These are phyloP conservation scores for Raja brachyura DNA, from an alignment of 2,113 vertebrate species.

Conservation along the genomic window DNA sequence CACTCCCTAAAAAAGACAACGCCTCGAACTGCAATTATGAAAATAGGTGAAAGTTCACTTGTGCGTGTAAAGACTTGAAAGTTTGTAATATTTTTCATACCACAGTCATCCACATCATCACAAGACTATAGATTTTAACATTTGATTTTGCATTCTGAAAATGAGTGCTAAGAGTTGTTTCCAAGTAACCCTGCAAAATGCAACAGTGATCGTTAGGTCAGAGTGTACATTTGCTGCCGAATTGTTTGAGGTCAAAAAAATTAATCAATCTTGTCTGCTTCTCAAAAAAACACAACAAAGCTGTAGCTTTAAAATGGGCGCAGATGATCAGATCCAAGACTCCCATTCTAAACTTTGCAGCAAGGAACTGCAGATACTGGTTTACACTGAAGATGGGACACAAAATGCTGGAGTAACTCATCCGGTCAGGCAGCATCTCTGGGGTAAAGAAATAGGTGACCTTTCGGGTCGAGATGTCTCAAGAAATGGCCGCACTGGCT, in stretches of 20 bases:
- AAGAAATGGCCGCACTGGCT: too few relatives aligned
- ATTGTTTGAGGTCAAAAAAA: background rate
- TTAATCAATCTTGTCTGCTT: background rate
- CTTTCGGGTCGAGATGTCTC: too few relatives aligned
- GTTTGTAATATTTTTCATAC: constrained; percentile 14
- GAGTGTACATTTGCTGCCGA: background rate
- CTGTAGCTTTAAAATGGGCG: background rate
- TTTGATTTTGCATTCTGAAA: background rate
- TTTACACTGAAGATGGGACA: too few relatives aligned
- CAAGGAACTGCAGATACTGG: too few relatives aligned
- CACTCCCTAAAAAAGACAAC: background rate
- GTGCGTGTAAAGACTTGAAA: constrained; percentile 22
- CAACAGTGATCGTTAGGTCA: background rate
- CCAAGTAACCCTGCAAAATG: background rate
- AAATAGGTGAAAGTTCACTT: constrained; percentile 31
- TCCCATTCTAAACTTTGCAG: background rate
- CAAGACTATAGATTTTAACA: background rate
- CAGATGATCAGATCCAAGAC: background rate
- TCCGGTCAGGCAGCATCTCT: too few relatives aligned
- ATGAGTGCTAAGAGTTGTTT: background rate
- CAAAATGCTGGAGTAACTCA: too few relatives aligned
- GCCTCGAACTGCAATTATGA: background rate
- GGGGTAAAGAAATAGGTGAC: too few relatives aligned
- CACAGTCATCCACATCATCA: background rate
- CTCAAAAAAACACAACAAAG: background rate